phyloP scores from a whole-genome alignment of 2,888 invertebrate genomes.

The Drosophila atripex region DNA sequence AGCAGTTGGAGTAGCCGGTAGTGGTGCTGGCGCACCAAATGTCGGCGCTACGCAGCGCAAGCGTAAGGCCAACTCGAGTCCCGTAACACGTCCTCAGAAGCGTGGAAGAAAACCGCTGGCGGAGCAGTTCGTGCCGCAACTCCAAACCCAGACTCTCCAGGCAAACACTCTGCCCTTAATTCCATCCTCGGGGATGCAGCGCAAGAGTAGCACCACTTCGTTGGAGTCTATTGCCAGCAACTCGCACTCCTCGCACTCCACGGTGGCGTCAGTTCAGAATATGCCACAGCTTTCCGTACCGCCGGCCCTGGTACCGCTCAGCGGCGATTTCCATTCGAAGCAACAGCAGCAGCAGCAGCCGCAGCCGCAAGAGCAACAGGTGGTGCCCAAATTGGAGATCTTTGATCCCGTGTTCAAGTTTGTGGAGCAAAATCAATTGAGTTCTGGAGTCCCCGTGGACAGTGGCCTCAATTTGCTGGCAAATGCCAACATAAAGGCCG shows the following conservation, averaged over 20 bases:
- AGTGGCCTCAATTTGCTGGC: slow-evolving; percentile 43
- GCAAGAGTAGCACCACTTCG: slow-evolving; percentile 82
- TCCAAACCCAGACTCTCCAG: not conserved
- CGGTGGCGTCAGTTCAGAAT: slow-evolving; percentile 42
- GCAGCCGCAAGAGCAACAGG: slow-evolving; percentile 10
- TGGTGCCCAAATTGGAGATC: slow-evolving; percentile 38
- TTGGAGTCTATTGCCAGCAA: slow-evolving; percentile 82
- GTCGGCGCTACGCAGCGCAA: slow-evolving; percentile 55
- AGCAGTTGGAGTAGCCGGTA: slow-evolving; percentile 17
- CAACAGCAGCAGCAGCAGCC: slow-evolving; percentile 12
- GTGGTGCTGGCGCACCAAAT: slow-evolving; percentile 19
- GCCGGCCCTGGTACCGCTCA: slow-evolving; percentile 75
- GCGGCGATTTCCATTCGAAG: slow-evolving; percentile 45
- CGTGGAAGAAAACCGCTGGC: slow-evolving; percentile 84
- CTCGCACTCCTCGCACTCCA: slow-evolving; percentile 76
- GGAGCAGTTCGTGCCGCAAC: slow-evolving; percentile 14
- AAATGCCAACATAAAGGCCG: slow-evolving; percentile 66
- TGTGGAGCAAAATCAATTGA: slow-evolving; percentile 9
- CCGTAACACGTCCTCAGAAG: slow-evolving; percentile 85
- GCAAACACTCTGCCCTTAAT: slow-evolving; percentile 51
- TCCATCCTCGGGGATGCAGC: slow-evolving; percentile 72
- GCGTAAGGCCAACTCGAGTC: slow-evolving; percentile 71
- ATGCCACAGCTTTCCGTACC: slow-evolving; percentile 62
- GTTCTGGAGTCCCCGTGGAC: slow-evolving; percentile 39
- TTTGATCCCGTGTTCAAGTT: slow-evolving; percentile 32